phyloP scores from a whole-genome alignment of 2,797 vertebrate species.

The Rhadinocentrus ornatus region DNA sequence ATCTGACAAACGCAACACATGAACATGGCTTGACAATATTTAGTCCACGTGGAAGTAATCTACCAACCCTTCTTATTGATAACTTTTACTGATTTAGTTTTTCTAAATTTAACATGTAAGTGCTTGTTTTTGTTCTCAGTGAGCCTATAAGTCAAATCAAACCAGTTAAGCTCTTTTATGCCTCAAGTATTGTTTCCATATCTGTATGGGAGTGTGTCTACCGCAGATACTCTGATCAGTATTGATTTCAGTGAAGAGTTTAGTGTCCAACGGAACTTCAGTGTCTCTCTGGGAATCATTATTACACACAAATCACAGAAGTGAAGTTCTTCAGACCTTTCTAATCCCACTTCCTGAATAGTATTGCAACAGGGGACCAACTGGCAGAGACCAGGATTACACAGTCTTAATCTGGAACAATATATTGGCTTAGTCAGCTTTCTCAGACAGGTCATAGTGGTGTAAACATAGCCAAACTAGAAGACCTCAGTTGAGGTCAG shows the following conservation, averaged over 20 bases:
- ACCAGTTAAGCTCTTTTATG: slow-evolving; percentile 14
- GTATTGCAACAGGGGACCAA: slow-evolving; percentile 56
- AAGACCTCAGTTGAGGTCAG: neutral
- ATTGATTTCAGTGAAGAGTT: slow-evolving; percentile 50
- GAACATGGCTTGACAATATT: slow-evolving; percentile 2
- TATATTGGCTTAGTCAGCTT: slow-evolving; percentile 77
- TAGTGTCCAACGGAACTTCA: slow-evolving; percentile 38
- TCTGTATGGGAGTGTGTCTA: slow-evolving; percentile 5
- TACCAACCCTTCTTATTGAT: neutral
- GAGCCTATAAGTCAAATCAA: slow-evolving; percentile 8
- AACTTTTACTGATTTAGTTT: neutral
- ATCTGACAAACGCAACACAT: neutral
- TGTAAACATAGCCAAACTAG: slow-evolving; percentile 39
- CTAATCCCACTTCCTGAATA: slow-evolving; percentile 73
- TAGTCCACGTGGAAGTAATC: slow-evolving; percentile 15
- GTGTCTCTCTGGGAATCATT: slow-evolving; percentile 50
- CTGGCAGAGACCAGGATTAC: slow-evolving; percentile 75
- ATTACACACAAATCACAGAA: slow-evolving; percentile 58
- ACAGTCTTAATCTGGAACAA: slow-evolving; percentile 75
- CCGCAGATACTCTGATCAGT: slow-evolving; percentile 34
- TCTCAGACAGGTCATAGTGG: slow-evolving; percentile 50
- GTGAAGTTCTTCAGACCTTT: slow-evolving; percentile 56
- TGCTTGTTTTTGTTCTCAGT: slow-evolving; percentile 2
- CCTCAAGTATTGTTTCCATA: neutral
- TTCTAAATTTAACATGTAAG: neutral